Base-by-base conservation (phyloP, 2,113 vertebrate species). In the Callospermophilus lateralis region DNA sequence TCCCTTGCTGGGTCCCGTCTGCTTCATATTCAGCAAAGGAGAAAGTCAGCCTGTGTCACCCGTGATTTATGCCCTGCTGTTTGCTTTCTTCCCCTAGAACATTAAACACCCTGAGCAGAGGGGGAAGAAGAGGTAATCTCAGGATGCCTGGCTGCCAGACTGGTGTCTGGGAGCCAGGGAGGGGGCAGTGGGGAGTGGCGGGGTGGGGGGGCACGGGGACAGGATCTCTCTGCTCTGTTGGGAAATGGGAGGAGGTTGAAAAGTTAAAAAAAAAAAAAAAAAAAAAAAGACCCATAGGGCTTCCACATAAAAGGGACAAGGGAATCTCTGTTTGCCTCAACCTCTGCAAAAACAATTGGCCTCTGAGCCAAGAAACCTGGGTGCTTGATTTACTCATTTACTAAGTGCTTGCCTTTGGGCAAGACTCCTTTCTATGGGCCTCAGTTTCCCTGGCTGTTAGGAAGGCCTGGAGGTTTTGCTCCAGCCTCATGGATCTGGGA, bases 51-150 rank as follows among this genome's bases (percentile, higher is more conserved):
- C 92, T 87, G 24, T 91, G 97, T 95, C 95, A 95, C 79, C 81
- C 37, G 11, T 97, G 97, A 98, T 97, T 97, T 97, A 97, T 95
- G 91, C 6, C 32, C 78, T 70, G 93, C 92, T 93, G 80, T 97
- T 97, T 94, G 94, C 92, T 97, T 89, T 93, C 79, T 96, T 95
- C 79, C 88, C 93, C 79, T 80, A 87, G 97, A 93, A 97, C 95
- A 92, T 96, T 96, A 96, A 97, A 97, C 89, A 97, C 92, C 20
- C 84, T 42, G 94, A 90, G 79, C 83, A 93, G 89, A 93, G 81
- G 7, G 53, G 45, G 89, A 91, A 93, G 88, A 93, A 94, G 92
- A 95, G 95, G 95, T 87, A 84, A 97, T 84, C 79, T 97, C 83
- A 90, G 95, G 94, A 88, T 94, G 96, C 78, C 73, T 94, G 96